Evolutionary conservation across 35 echinoderm and acorn worm species (phyloP), one percentile per base, ranked within the genome.

Genomic region (Lytechinus pictus): DNA sequence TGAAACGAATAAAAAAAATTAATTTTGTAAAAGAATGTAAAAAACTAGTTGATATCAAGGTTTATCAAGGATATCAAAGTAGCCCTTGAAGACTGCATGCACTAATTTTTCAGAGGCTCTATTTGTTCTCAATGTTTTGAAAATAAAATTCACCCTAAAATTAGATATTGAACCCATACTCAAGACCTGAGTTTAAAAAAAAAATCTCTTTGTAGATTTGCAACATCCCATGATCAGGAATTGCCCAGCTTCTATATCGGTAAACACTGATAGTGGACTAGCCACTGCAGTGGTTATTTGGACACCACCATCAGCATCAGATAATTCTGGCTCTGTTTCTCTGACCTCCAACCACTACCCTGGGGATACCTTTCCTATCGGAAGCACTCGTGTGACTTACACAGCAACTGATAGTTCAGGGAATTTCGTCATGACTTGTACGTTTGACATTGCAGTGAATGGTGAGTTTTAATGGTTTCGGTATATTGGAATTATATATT

Each of bases 281-380:
- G 57, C 57, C 57, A 60, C 57, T 10, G 57, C 57, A 60, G 57
- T 60, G 57, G 57, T 60, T 16, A 60, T 2, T 52, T 92, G 91
- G 91, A 54, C 53, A 9, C 0, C 33, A 6, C 91, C 91, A 8
- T 54, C 91, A 54, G 91, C 91, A 9, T 33, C 44, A 24, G 91
- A 92, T 54, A 92, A 92, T 52, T 92, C 91, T 53, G 91, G 91
- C 53, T 52, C n/a, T 24, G 91, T 92, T 9, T 33, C 91, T 54
- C 16, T 54, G 16, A 54, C 29, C 29, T 53, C 91, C 1, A 52
- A 92, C 91, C 5, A 24, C 29, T 5, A 27, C 10, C 91, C 91
- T 24, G 91, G 91, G n/a, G 33, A 53, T 52, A 16, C 57, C 57
- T 52, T 92, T 24, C 29, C 91, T 52, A 92, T 92, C 53, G 91